Evolutionary conservation across 2,797 vertebrate genomes (phyloP).

Genomic region (Lithobates pipiens): DNA sequence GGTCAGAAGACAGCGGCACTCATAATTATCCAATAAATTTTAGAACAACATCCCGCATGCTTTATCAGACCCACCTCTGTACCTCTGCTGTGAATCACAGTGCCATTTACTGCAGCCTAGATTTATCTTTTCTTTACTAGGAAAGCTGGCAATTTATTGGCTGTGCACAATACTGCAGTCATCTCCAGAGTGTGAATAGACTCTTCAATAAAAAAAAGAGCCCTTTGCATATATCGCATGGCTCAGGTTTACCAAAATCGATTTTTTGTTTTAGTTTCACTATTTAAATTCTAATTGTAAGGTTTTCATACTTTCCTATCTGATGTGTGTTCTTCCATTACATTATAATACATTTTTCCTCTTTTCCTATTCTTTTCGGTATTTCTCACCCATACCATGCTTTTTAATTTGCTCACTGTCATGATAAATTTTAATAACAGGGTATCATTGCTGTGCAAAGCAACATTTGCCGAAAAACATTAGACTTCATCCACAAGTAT

Average conservation of each 20-base stretch:
- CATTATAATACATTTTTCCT: not conserved
- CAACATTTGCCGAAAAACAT: no score
- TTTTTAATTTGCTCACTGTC: no score
- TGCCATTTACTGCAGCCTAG: slow-evolving; percentile 31
- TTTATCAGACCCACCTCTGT: slow-evolving; percentile 41
- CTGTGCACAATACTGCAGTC: slow-evolving; percentile 12
- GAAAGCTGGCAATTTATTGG: slow-evolving; percentile 26
- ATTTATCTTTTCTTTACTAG: slow-evolving; percentile 35
- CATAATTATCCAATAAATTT: slow-evolving; percentile 51
- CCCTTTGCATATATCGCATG: no score
- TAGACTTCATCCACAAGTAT: no score
- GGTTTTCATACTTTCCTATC: not conserved
- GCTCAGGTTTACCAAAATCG: no score
- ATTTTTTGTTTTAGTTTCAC: no score
- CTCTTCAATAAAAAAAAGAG: slow-evolving; percentile 16
- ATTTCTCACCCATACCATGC: no score
- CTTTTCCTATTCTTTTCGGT: no score
- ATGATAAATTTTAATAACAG: no score
- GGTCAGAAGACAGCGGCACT: slow-evolving; percentile 42
- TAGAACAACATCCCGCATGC: slow-evolving; percentile 25
- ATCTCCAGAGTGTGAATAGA: slow-evolving; percentile 22
- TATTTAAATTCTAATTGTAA: not conserved
- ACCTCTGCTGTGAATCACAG: slow-evolving; percentile 37
- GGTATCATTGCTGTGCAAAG: no score
- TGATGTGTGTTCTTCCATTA: not conserved